These are phyloP conservation scores for Agrypnia vestita DNA, from an alignment of 1,140 invertebrate genomes.

Conservation along the genomic window DNA sequence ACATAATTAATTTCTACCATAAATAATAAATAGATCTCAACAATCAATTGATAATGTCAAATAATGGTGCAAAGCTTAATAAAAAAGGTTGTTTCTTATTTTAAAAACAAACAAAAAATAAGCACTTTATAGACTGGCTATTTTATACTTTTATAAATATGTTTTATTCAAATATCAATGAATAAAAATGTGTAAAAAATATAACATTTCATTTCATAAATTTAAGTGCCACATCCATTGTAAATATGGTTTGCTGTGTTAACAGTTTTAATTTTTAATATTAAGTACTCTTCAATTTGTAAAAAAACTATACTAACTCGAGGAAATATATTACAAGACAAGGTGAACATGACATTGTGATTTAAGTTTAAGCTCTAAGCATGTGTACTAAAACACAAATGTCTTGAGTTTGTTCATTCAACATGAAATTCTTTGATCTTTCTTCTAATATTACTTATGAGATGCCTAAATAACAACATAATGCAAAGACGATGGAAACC, in stretches of 20 bases:
- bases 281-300: background rate
- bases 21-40: background rate
- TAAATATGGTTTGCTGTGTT: background rate
- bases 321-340: too few species aligned
- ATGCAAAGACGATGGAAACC: too few species aligned
- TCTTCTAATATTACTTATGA: too few species aligned
- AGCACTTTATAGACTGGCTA: background rate
- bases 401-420: too few species aligned
- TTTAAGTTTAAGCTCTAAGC: too few species aligned
- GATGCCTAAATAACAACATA: too few species aligned
- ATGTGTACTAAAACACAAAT: too few species aligned
- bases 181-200: constrained; percentile 25
- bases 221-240: constrained; percentile 20
- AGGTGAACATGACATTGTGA: too few species aligned
- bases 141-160: constrained; percentile 9
- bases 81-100: constrained; percentile 15
- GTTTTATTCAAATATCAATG: too few species aligned
- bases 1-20: background rate
- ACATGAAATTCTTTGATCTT: too few species aligned
- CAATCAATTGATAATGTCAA: background rate
- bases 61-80: background rate
- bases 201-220: constrained; percentile 16
- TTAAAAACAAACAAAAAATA: constrained; percentile 8
- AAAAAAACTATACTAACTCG: too few species aligned
- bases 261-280: background rate